Evolutionary conservation across 2,888 invertebrate species (phyloP), one percentile per base, ranked within the genome.

Genomic region (Zaprionus bogoriensis): DNA sequence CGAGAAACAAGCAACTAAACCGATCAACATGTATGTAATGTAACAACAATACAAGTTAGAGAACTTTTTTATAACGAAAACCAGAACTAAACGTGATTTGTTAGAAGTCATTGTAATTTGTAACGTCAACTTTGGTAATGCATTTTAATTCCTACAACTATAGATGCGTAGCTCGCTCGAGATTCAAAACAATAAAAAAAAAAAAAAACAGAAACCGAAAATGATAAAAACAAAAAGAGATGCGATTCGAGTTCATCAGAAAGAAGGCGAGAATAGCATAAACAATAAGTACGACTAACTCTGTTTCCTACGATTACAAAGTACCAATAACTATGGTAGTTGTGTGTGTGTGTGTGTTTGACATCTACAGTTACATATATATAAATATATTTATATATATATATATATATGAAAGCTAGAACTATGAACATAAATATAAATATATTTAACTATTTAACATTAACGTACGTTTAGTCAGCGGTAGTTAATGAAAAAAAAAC

Each of bases 291-390:
- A 80, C 67, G 65, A 80, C 80, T 80, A 81, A 81, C 85, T 81
- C 85, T 81, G 80, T 81, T 81, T 81, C 80, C 80, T 81, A 81
- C 67, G 69, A 81, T 81, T 81, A 76, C 81, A 74, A 74, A 81
- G 78, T 78, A 78, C 81, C 78, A 78, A 81, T 78, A 81, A 78
- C 81, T 78, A 77, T 71, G 78, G 74, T 78, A 80, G 76, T 77
- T 78, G 70, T 72, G 44, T 69, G 51, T 67, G 44, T 69, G 51
- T 67, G 36, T 48, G 67, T 72, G 72, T 71, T 71, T 67, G 67
- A 72, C 61, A 67, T 67, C 50, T 62, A 67, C 51, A 61, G 55
- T 51, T 67, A 62, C 55, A 67, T 32, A 42, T 42, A 58, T 72
- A 77, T 60, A 70, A 62, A 77, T 68, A 77, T 82, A 32, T 71